Evolutionary conservation across 2,797 vertebrate genomes (phyloP).

Genomic region (Rhinogobio ventralis): DNA sequence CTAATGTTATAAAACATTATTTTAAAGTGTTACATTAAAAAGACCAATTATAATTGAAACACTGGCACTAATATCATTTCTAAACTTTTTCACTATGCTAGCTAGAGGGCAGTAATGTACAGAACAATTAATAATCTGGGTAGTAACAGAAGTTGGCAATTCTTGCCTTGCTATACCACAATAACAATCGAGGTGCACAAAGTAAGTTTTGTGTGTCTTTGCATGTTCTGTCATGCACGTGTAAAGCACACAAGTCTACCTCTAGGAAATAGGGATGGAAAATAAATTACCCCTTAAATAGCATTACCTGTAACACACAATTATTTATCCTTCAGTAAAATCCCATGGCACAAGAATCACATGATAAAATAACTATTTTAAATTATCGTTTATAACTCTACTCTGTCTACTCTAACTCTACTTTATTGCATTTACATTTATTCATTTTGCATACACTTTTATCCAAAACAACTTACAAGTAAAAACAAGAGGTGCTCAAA

Average conservation of each 20-base stretch:
- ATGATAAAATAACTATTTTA: background rate
- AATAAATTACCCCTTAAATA: constrained; percentile 14
- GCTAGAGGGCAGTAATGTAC: constrained; percentile 58
- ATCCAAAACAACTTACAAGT: too few relatives aligned
- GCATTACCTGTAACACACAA: background rate
- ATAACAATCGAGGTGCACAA: background rate
- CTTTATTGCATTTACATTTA: background rate
- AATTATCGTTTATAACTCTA: background rate
- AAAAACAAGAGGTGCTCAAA: too few relatives aligned
- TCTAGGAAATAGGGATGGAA: constrained; percentile 9
- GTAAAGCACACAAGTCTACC: constrained; percentile 53
- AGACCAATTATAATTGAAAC: background rate
- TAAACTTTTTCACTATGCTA: background rate
- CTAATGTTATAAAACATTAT: background rate
- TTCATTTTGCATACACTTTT: too few relatives aligned
- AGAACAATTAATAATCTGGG: constrained; percentile 10
- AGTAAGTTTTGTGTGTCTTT: constrained; percentile 37
- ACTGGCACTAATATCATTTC: background rate
- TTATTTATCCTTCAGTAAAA: background rate
- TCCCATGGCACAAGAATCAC: background rate
- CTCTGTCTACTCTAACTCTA: background rate
- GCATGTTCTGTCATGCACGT: constrained; percentile 52
- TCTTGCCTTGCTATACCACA: constrained; percentile 1
- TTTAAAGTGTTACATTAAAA: background rate
- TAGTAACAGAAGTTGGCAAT: background rate